A percentile compares a stretch with the other conserved stretches of the same genome.
These are phyloP conservation scores for Dreissena polymorpha DNA, from an alignment of 1,140 invertebrate genomes.

Conservation along the genomic window DNA sequence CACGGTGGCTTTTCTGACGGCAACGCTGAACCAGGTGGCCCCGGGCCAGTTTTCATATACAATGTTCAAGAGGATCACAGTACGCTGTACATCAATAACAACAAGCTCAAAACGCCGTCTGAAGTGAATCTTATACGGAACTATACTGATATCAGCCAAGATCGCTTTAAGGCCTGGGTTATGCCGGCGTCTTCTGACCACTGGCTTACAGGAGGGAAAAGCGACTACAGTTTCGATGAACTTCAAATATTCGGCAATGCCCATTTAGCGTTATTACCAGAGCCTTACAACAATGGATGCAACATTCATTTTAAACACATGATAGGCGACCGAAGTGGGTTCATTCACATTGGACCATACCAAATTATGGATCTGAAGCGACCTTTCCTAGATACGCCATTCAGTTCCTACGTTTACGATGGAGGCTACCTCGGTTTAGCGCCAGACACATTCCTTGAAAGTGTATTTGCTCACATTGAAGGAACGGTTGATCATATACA, in stretches of 20 bases:
- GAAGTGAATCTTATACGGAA: slow-evolving; percentile 61
- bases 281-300: slow-evolving; percentile 56
- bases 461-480: slow-evolving; percentile 69
- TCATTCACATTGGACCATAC: slow-evolving; percentile 67
- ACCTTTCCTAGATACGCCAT: slow-evolving; percentile 67
- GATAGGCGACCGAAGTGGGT: slow-evolving; percentile 71
- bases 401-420: slow-evolving; percentile 70
- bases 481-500: slow-evolving; percentile 68
- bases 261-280: slow-evolving; percentile 66
- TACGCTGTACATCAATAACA: slow-evolving; percentile 68
- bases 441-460: slow-evolving; percentile 67
- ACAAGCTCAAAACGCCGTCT: slow-evolving; percentile 49
- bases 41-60: slow-evolving; percentile 68
- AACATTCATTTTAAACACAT: slow-evolving; percentile 69
- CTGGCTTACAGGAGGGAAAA: slow-evolving; percentile 60
- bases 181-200: slow-evolving; percentile 63
- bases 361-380: slow-evolving; percentile 68
- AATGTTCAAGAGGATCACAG: slow-evolving; percentile 64
- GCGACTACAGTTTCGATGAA: slow-evolving; percentile 68
- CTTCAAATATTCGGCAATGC: slow-evolving; percentile 71
- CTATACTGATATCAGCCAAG: slow-evolving; percentile 64
- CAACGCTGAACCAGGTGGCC: slow-evolving; percentile 65
- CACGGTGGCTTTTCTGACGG: slow-evolving; percentile 63
- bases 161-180: slow-evolving; percentile 73
- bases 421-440: slow-evolving; percentile 69